A percentile compares a stretch with the other conserved stretches of the same genome.
phyloP scores from a whole-genome alignment of 2,888 invertebrate species.

The Oxycera nigricornis region DNA sequence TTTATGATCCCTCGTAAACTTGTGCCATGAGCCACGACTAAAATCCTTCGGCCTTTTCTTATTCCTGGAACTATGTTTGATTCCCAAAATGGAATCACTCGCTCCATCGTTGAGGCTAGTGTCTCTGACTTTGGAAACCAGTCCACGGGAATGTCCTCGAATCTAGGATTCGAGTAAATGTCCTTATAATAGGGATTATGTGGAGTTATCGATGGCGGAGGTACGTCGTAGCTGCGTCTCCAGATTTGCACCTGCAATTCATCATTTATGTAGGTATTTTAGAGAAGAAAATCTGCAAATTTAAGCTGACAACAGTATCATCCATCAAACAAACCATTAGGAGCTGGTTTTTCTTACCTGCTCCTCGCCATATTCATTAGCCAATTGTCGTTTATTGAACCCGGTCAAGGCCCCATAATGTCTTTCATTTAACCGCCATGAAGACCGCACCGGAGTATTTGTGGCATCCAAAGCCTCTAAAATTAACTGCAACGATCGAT shows the following conservation, averaged over 20 bases:
- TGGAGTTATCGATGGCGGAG: slow-evolving; percentile 81
- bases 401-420: slow-evolving; percentile 89
- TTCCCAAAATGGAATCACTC: slow-evolving; percentile 88
- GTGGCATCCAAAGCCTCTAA: slow-evolving; percentile 72
- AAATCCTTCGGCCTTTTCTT: slow-evolving; percentile 76
- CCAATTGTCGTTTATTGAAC: slow-evolving; percentile 83
- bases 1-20: slow-evolving; percentile 86
- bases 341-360: slow-evolving; percentile 64
- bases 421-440: slow-evolving; percentile 87
- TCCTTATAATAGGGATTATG: slow-evolving; percentile 77
- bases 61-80: slow-evolving; percentile 73
- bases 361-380: slow-evolving; percentile 83
- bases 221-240: slow-evolving; percentile 83
- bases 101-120: slow-evolving; percentile 78
- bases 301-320: background rate
- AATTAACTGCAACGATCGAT: slow-evolving; percentile 74
- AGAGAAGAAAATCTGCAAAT: too few species aligned
- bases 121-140: slow-evolving; percentile 86
- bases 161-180: slow-evolving; percentile 79
- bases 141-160: slow-evolving; percentile 72
- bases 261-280: too few species aligned
- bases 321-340: background rate
- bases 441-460: slow-evolving; percentile 72
- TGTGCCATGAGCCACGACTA: slow-evolving; percentile 88
- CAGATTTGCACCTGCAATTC: slow-evolving; percentile 77